Percentiles rank a stretch among this genome's conserved stretches.
Conservation (phyloP, 1,140 invertebrate genomes). For the Ridgeia piscesae region DNA sequence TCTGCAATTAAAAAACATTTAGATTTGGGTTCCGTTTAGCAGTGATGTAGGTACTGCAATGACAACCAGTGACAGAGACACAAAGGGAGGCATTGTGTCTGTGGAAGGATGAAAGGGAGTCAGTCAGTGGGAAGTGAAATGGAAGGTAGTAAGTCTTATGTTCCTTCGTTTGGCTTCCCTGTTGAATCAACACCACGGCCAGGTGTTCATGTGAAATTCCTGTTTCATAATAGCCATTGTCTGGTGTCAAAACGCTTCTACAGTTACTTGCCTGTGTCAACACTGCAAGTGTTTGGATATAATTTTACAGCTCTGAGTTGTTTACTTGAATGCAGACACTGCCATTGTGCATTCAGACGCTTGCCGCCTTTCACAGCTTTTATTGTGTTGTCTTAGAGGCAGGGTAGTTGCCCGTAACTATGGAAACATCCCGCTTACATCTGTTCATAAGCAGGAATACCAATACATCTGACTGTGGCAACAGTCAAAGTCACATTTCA, state of each 20-base stretch:
- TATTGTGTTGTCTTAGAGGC: background rate
- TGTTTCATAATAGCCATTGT: slow-evolving; percentile 1
- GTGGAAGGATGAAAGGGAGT: background rate
- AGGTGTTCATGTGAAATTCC: background rate
- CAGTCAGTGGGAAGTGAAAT: background rate
- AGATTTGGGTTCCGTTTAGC: background rate
- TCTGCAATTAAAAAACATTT: background rate
- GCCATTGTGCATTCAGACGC: background rate
- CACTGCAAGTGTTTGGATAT: background rate
- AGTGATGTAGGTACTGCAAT: background rate
- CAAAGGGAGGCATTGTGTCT: background rate
- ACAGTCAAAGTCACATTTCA: background rate
- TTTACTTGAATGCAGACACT: background rate
- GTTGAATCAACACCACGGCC: background rate
- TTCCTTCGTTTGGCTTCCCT: background rate
- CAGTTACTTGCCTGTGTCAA: background rate
- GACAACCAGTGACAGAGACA: background rate
- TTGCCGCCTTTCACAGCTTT: background rate
- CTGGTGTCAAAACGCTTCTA: background rate
- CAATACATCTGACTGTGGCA: background rate
- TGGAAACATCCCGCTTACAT: background rate
- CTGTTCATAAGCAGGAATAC: background rate
- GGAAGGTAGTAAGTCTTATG: background rate
- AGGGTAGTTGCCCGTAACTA: background rate
- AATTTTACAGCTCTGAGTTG: background rate